These are phyloP conservation scores for Dilophus febrilis DNA, from an alignment of 2,888 invertebrate genomes.

Conservation along the genomic window DNA sequence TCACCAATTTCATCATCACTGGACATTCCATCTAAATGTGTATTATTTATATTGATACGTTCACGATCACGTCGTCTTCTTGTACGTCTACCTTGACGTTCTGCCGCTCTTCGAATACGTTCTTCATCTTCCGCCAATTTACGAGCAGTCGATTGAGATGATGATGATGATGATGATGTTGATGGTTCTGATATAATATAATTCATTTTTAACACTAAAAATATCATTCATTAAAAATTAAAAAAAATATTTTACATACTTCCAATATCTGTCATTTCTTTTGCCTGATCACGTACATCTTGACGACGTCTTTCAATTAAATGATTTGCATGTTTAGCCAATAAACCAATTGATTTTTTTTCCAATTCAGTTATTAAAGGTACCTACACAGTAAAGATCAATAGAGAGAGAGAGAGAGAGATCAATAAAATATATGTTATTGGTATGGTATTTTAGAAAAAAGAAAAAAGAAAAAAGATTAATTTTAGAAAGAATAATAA, in stretches of 20 bases:
- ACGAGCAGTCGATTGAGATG: too few relatives aligned
- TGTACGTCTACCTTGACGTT: constrained; percentile 82
- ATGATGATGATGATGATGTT: too few relatives aligned
- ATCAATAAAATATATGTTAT: too few relatives aligned
- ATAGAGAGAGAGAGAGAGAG: too few relatives aligned
- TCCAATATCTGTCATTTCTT: constrained; percentile 61
- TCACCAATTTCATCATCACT: constrained; percentile 85
- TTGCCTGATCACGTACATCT: constrained; percentile 86
- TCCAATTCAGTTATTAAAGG: constrained; percentile 62
- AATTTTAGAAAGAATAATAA: too few relatives aligned
- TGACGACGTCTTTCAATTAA: constrained; percentile 70
- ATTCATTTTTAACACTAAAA: constrained; percentile 2
- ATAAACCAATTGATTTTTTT: constrained; percentile 53
- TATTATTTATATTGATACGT: constrained; percentile 35
- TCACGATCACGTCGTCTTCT: constrained; percentile 67
- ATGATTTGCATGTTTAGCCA: constrained; percentile 54
- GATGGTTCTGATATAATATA: constrained; percentile 12
- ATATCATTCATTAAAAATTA: background rate
- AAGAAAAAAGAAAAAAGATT: too few relatives aligned
- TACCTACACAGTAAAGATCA: constrained; percentile 39
- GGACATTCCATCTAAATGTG: constrained; percentile 87
- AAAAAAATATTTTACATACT: constrained; percentile 29
- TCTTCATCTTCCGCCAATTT: constrained; percentile 39
- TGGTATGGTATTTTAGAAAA: too few relatives aligned
- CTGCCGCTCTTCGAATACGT: constrained; percentile 65